Conservation (phyloP, 2,888 invertebrate species). For the Hipparchia sbordonii region DNA sequence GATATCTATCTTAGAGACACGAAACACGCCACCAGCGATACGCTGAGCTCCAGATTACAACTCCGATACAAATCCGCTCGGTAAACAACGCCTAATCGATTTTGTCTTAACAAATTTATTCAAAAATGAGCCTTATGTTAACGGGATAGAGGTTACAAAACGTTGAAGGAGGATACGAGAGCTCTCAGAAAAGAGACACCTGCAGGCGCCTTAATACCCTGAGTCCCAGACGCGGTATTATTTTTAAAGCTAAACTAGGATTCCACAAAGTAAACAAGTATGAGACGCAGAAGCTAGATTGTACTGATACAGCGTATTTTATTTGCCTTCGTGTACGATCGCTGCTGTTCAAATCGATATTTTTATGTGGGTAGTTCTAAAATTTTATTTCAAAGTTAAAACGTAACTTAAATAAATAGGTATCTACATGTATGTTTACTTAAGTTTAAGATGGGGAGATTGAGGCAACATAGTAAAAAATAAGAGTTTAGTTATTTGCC, state of each 20-base stretch:
- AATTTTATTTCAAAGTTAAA: not conserved
- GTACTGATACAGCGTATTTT: conserved; percentile 12
- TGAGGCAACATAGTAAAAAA: not conserved
- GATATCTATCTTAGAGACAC: conserved; percentile 31
- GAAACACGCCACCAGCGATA: conserved; percentile 38
- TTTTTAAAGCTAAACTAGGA: conserved; percentile 61
- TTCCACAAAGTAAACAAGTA: conserved; percentile 53
- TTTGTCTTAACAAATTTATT: conserved; percentile 42
- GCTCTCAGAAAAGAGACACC: conserved; percentile 57
- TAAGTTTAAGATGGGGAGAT: not conserved
- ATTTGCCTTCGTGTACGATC: not conserved
- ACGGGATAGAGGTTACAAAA: conserved; percentile 12
- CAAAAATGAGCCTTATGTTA: conserved; percentile 44
- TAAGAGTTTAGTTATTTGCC: too few species aligned
- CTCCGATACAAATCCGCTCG: conserved; percentile 63
- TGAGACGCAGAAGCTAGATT: conserved; percentile 10
- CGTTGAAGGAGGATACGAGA: conserved; percentile 39
- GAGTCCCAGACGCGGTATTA: conserved; percentile 51
- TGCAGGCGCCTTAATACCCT: conserved; percentile 59
- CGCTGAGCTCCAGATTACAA: conserved; percentile 57
- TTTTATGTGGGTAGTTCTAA: conserved; percentile 1
- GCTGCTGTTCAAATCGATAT: not conserved
- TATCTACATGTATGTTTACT: not conserved
- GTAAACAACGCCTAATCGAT: conserved; percentile 67
- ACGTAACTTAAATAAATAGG: not conserved